These are phyloP conservation scores for Euphydryas editha DNA, from an alignment of 2,888 invertebrate species.

Conservation along the genomic window DNA sequence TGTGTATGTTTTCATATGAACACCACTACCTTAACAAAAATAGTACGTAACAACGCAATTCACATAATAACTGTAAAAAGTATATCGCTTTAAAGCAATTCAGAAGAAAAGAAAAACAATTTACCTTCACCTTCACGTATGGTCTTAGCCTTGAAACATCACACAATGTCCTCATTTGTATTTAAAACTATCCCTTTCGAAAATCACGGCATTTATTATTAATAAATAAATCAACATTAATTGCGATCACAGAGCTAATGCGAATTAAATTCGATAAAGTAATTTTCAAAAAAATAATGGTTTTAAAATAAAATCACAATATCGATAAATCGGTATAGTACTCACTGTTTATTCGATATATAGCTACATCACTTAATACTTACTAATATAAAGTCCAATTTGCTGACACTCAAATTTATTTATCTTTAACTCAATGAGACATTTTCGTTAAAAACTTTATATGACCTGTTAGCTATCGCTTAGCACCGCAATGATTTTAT, in stretches of 20 bases:
- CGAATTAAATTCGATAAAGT: slow-evolving; percentile 9
- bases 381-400: slow-evolving; percentile 20
- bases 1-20: not conserved
- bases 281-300: not conserved
- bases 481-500: slow-evolving; percentile 54
- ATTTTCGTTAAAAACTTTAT: slow-evolving; percentile 27
- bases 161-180: slow-evolving; percentile 3
- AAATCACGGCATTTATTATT: not conserved
- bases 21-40: not conserved
- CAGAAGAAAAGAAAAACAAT: slow-evolving; percentile 12
- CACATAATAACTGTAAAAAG: slow-evolving; percentile 5
- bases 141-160: slow-evolving; percentile 9
- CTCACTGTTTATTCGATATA: not conserved
- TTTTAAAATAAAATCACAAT: slow-evolving; percentile 15
- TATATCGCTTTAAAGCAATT: not conserved
- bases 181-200: not conserved
- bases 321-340: slow-evolving; percentile 16
- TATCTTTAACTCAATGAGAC: slow-evolving; percentile 25
- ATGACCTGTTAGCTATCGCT: slow-evolving; percentile 40
- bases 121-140: slow-evolving; percentile 7
- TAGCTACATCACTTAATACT: slow-evolving; percentile 32
- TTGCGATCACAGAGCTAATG: slow-evolving; percentile 14
- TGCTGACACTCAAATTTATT: slow-evolving; percentile 6
- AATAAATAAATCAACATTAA: not conserved
- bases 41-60: slow-evolving; percentile 9